Evolutionary conservation across 2,888 invertebrate genomes (phyloP).

Genomic region (Lithophane ornitopus): DNA sequence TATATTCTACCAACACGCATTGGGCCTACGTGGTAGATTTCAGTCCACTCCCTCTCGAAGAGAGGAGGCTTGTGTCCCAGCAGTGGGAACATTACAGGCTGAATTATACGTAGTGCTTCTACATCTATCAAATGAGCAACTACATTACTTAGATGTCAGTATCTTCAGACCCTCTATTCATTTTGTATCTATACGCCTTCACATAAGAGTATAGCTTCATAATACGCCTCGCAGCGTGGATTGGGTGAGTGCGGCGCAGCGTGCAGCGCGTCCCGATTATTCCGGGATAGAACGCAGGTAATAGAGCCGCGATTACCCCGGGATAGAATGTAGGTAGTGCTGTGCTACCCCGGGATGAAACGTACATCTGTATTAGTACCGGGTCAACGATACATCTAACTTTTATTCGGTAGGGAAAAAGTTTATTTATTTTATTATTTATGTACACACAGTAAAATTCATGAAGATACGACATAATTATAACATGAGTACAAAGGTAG

Average conservation of each 20-base stretch:
- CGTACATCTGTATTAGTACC: constrained; percentile 56
- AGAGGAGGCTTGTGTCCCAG: too few species aligned
- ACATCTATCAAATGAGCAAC: background rate
- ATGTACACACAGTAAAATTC: too few species aligned
- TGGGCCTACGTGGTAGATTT: too few species aligned
- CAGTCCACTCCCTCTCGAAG: too few species aligned
- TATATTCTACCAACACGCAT: too few species aligned
- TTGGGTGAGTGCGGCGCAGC: constrained; percentile 18
- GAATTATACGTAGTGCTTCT: background rate
- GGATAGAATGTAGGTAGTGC: constrained; percentile 10
- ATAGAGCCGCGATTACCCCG: constrained; percentile 4
- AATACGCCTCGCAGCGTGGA: constrained; percentile 22
- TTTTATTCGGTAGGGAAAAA: constrained; percentile 36
- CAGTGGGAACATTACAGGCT: too few species aligned
- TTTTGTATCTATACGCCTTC: background rate
- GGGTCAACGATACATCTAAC: constrained; percentile 49
- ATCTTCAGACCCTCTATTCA: background rate
- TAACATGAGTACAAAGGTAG: too few species aligned
- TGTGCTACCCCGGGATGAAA: constrained; percentile 30
- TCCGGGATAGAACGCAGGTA: constrained; percentile 15
- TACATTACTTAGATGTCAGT: background rate
- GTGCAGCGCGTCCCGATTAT: constrained; percentile 20
- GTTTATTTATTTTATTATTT: too few species aligned
- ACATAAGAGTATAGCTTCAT: background rate
- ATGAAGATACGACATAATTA: too few species aligned